These are phyloP conservation scores for Amyelois transitella DNA, from an alignment of 1,140 invertebrate species.

Conservation along the genomic window DNA sequence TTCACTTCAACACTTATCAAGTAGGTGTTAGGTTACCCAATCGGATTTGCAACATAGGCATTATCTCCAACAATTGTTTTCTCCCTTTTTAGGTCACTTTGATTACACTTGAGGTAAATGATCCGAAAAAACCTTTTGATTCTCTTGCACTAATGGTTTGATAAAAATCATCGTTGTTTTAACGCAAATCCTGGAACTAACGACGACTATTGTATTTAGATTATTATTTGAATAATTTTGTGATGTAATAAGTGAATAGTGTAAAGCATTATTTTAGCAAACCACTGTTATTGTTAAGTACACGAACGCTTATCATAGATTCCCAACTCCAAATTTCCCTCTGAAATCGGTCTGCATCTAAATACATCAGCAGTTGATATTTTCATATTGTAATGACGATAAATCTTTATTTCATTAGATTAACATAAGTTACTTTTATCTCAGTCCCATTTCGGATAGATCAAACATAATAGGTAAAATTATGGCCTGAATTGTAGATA, in stretches of 20 bases:
- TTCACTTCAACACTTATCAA: constrained; percentile 2
- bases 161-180: not conserved
- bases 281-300: no score
- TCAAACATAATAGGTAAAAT: not conserved
- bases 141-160: not conserved
- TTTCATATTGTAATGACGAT: no score
- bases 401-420: no score
- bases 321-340: no score
- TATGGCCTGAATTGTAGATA: not conserved
- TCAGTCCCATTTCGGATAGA: not conserved
- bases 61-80: not conserved
- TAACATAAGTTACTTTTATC: no score
- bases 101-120: not conserved
- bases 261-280: no score
- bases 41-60: not conserved
- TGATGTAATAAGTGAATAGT: no score
- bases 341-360: no score
- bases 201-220: not conserved
- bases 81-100: not conserved
- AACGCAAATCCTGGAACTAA: not conserved
- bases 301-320: no score
- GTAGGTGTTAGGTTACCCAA: constrained; percentile 8
- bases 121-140: not conserved
- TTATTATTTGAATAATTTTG: no score
- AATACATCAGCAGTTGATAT: no score